phyloP scores from a whole-genome alignment of 1,140 invertebrate species.

The Aphis craccivora region DNA sequence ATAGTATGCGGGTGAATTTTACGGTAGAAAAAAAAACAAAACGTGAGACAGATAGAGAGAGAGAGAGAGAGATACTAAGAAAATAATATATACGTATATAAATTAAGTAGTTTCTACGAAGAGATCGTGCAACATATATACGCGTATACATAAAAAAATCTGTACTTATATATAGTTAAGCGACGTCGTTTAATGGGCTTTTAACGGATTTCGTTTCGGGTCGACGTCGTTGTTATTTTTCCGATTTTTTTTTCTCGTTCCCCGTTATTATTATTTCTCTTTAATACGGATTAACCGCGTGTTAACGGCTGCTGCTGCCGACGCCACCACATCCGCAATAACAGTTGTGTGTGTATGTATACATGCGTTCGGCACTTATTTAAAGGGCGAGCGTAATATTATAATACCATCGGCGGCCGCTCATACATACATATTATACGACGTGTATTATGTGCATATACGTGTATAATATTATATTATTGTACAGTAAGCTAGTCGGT shows the following conservation, averaged over 20 bases:
- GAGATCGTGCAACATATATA: neutral
- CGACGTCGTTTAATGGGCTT: conserved; percentile 55
- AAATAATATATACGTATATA: neutral
- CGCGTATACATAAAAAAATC: neutral
- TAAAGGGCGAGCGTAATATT: neutral
- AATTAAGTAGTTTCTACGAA: no score
- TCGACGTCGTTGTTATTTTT: conserved; percentile 51
- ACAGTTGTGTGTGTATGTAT: neutral
- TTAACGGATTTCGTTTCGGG: conserved; percentile 46
- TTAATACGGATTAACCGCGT: conserved; percentile 48
- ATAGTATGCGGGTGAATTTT: neutral
- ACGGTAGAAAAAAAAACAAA: neutral
- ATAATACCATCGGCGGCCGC: neutral
- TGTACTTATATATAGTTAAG: neutral
- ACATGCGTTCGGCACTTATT: neutral
- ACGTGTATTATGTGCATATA: neutral
- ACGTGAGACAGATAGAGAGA: neutral
- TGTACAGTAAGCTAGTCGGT: neutral
- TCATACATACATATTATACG: neutral
- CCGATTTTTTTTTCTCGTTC: neutral
- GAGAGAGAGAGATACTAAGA: neutral
- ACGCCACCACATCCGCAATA: neutral
- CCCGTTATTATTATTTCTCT: conserved; percentile 43
- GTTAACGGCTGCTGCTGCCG: neutral
- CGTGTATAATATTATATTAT: neutral